These are phyloP conservation scores for Catostomus latipinnis DNA, from an alignment of 2,797 vertebrate species.

Conservation along the genomic window DNA sequence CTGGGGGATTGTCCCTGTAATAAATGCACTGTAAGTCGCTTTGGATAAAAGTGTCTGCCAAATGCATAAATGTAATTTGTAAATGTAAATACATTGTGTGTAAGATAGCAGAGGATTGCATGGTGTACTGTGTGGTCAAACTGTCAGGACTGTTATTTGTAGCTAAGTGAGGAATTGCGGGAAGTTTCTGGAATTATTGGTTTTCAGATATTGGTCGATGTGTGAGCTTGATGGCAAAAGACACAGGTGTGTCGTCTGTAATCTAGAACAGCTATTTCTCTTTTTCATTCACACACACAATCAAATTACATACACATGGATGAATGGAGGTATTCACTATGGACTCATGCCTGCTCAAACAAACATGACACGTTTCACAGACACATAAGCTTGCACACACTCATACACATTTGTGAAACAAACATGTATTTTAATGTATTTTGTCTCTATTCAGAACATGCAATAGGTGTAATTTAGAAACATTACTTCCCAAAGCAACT, in stretches of 20 bases:
- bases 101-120: neutral
- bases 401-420: no score
- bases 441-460: no score
- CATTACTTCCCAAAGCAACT: no score
- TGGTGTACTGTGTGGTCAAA: neutral
- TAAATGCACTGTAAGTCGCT: no score
- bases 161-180: neutral
- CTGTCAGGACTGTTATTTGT: neutral
- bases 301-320: slow-evolving; percentile 18
- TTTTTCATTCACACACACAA: slow-evolving; percentile 14
- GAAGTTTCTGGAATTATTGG: slow-evolving; percentile 56
- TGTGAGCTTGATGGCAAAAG: slow-evolving; percentile 47
- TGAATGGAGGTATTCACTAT: slow-evolving; percentile 15
- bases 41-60: no score
- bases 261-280: slow-evolving; percentile 68
- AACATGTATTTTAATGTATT: no score
- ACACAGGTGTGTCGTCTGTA: slow-evolving; percentile 76
- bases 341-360: neutral
- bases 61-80: no score
- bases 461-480: no score
- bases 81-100: no score
- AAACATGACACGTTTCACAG: neutral
- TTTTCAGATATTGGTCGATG: slow-evolving; percentile 51
- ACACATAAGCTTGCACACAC: no score
- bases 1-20: no score